phyloP scores from a whole-genome alignment of 2,888 invertebrate species.

The Tuta absoluta region DNA sequence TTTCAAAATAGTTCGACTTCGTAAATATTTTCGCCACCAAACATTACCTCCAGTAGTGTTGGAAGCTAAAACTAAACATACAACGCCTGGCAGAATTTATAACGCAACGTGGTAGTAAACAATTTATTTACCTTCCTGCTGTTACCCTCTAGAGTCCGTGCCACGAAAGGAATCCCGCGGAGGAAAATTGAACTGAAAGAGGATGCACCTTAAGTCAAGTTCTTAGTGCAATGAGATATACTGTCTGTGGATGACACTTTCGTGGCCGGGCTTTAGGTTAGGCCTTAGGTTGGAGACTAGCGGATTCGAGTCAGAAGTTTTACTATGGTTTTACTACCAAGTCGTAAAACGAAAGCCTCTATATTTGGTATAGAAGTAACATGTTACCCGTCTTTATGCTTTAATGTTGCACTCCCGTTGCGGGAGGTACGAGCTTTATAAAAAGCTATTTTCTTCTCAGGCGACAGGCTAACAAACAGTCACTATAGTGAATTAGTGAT shows the following conservation, averaged over 20 bases:
- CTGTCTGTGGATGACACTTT: no score
- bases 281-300: not conserved
- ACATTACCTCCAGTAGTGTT: no score
- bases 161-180: no score
- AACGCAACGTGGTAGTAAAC: conserved; percentile 14
- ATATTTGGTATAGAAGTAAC: not conserved
- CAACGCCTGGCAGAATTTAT: conserved; percentile 16
- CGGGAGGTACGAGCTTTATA: not conserved
- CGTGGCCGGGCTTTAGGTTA: no score
- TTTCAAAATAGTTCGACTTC: no score
- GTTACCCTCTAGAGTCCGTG: not conserved
- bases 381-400: not conserved
- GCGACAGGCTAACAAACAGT: no score
- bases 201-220: no score
- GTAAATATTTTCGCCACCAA: no score
- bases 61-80: not conserved
- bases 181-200: no score
- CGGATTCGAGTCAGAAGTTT: not conserved
- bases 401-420: not conserved
- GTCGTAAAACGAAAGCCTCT: conserved; percentile 3
- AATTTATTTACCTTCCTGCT: not conserved
- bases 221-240: no score
- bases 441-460: no score
- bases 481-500: no score
- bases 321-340: conserved; percentile 6